phyloP scores from a whole-genome alignment of 2,113 vertebrate genomes.

The Mormyrus iriodes region DNA sequence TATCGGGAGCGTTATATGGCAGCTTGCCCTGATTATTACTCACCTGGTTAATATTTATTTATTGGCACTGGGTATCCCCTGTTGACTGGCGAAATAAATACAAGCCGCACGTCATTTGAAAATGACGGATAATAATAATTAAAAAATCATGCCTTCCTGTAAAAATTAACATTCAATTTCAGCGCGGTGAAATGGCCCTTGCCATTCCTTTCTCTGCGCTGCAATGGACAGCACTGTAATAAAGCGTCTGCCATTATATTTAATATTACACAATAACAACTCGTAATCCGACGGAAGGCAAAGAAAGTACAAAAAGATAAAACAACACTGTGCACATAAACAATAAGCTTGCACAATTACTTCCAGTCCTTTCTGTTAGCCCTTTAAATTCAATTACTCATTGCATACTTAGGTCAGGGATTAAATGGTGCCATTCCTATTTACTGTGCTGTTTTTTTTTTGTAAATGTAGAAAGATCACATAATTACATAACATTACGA shows the following conservation, averaged over 20 bases:
- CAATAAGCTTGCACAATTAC: constrained; percentile 30
- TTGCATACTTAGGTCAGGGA: background rate
- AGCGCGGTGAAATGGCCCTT: constrained; percentile 51
- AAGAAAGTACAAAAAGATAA: constrained; percentile 39
- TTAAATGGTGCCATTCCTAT: background rate
- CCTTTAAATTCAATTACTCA: constrained; percentile 33
- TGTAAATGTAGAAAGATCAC: background rate
- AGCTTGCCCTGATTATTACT: background rate
- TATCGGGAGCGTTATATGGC: background rate
- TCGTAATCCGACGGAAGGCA: constrained; percentile 53
- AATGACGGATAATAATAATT: background rate
- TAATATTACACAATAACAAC: constrained; percentile 76
- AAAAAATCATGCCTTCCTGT: constrained; percentile 39
- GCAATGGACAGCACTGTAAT: constrained; percentile 78
- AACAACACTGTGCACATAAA: constrained; percentile 35
- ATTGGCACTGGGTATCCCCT: background rate
- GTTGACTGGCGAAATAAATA: background rate
- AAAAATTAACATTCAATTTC: constrained; percentile 58
- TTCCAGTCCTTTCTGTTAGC: constrained; percentile 38
- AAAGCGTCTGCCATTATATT: constrained; percentile 80
- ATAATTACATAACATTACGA: background rate
- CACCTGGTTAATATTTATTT: background rate
- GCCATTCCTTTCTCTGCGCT: constrained; percentile 52
- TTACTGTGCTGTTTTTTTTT: background rate
- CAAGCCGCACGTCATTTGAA: constrained; percentile 38